Base-by-base conservation (phyloP, 2,888 invertebrate genomes). In the Andrena dorsata region DNA sequence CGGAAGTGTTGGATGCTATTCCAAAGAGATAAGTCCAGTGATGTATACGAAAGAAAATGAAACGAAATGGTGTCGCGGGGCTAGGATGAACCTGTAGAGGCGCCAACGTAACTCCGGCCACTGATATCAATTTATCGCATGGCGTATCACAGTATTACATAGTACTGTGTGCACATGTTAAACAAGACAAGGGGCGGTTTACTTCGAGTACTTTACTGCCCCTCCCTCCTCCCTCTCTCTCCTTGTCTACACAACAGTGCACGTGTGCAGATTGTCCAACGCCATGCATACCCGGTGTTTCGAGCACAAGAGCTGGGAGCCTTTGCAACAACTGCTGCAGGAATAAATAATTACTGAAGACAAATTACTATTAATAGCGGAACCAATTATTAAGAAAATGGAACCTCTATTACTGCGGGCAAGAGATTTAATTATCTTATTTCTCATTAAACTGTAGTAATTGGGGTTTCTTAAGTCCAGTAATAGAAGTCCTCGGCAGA, bases 111-210 rank as follows among this genome's bases (percentile, higher is more conserved):
- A 35, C 47, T 35, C 58, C 28, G 32, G 35, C 69, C 28, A 41
- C 58, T 56, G 69, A 35, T 86, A 83, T 83, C 84, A 86, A 85
- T 85, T 85, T 85, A 86, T 85, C 86, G 85, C 85, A 77, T 83
- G 86, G 75, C 71, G 76, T 85, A 75, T 85, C 85, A 86, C 84
- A 85, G 76, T 72, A 32, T 41, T 56, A 26, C 72, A 75, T 51
- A 32, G 41, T 47, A 56, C 56, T 56, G 60, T 64, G 64, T 74
- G 79, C 74, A 71, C 73, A 68, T 75, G 86, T 80, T 83, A 65
- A 82, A 70, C 83, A 80, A 86, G 86, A 85, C 83, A 77, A 74
- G 82, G 41, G 73, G 58, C 63, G 76, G 60, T 79, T 66, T 72
- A 75, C 65, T 51, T 65, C 60, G 26, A 28, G 41, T 56, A 61